Evolutionary conservation across 2,888 invertebrate genomes (phyloP), one percentile per base, ranked within the genome.

Genomic region (Cheilosia pagana): DNA sequence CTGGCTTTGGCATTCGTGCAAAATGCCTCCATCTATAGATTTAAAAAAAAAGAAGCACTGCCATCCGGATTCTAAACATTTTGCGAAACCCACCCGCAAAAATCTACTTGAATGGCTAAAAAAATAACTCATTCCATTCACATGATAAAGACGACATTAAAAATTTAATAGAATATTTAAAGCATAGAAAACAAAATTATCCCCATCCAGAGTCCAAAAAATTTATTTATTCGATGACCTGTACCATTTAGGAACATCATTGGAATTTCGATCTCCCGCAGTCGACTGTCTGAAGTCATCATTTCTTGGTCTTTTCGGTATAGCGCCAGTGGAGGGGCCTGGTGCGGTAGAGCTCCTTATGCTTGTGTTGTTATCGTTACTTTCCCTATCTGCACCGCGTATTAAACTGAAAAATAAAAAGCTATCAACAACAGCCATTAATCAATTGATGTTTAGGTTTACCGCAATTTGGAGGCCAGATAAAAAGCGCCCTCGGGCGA

Each of bases 401-500:
- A 59, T 70, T 21, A 74, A 52, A 2, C 82, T 82, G 1, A n/a
- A 50, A 57, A 31, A 35, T 35, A 35, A 35, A 35, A 35, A 8
- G 3, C 31, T 10, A 0, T 35, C 31, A 35, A 3, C 31, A 3
- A 10, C 67, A 16, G 0, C 0, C 0, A 0, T 8, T 21, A 21
- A n/a, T 35, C 5, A 21, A 43, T 23, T 14, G n/a, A 43, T 16
- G 1, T 10, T 23, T 14, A 1, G 23, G 31, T 14, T 35, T 91
- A 94, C 95, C 96, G 94, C 87, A 94, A 93, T 92, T 94, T 95
- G 25, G 94, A 94, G 16, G 96, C 96, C 67, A 95, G 94, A 87
- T 94, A 93, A 87, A 93, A 93, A 3, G 96, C 96, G 45, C 94
- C 93, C 87, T 94, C 94, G 86, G 94, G 94, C 48, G 95, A 93